Conservation (phyloP, 2,113 vertebrate species). For the Tretioscincus oriximinensis region DNA sequence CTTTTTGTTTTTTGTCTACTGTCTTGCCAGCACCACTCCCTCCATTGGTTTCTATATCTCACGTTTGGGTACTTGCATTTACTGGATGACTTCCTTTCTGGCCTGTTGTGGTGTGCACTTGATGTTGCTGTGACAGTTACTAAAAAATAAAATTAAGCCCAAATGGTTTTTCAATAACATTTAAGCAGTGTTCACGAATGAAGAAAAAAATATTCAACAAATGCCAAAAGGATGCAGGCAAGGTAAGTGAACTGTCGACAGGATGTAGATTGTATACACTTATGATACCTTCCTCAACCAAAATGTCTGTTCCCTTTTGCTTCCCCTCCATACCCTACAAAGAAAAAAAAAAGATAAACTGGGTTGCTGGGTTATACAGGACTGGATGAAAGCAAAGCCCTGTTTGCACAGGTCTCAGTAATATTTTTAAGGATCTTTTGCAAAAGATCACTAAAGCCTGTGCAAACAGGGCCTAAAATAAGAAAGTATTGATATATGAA, state of each 20-base stretch:
- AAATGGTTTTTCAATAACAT: neutral
- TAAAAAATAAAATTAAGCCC: neutral
- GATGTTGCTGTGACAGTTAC: no score
- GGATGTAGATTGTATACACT: conserved; percentile 6
- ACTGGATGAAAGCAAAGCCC: neutral
- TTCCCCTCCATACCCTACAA: no score
- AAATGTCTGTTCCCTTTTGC: neutral
- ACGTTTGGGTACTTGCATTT: neutral
- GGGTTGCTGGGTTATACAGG: neutral
- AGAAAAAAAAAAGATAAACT: neutral
- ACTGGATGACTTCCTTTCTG: neutral
- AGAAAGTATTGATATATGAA: conserved; percentile 14
- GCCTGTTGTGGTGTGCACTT: no score
- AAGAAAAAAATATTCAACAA: conserved; percentile 10
- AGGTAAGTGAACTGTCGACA: conserved; percentile 18
- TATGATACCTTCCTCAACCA: conserved; percentile 20
- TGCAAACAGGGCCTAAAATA: neutral
- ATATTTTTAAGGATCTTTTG: no score
- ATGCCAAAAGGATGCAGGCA: conserved; percentile 7
- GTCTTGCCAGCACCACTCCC: no score
- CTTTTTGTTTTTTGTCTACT: no score
- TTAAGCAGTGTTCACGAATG: neutral
- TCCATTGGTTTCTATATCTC: no score
- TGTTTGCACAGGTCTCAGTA: no score
- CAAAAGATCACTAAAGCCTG: no score